These are phyloP conservation scores for Sciurus carolinensis DNA, from an alignment of 2,797 vertebrate genomes.

Conservation along the genomic window DNA sequence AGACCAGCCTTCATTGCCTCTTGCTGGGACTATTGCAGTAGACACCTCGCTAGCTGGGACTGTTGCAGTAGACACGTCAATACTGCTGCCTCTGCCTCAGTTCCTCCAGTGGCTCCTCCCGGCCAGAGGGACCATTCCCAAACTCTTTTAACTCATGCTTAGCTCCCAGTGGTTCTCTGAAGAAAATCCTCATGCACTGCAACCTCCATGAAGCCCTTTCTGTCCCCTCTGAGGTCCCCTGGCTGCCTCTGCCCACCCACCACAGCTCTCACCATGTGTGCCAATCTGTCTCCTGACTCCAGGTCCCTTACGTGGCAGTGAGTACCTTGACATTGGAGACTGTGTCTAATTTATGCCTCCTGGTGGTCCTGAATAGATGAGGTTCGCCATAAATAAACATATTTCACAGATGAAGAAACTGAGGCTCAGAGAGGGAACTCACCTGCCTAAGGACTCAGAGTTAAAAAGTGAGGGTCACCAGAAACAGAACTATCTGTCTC, in stretches of 20 bases:
- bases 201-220: rapidly evolving
- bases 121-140: not conserved
- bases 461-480: too few species aligned
- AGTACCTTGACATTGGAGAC: not conserved
- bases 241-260: not conserved
- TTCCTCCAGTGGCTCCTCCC: too few species aligned
- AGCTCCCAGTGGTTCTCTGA: not conserved
- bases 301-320: rapidly evolving
- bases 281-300: not conserved
- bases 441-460: not conserved
- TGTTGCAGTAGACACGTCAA: too few species aligned
- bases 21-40: not conserved
- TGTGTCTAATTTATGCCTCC: not conserved
- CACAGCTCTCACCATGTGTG: rapidly evolving
- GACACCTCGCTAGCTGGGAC: rapidly evolving
- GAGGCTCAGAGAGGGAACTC: not conserved
- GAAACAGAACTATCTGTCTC: not conserved
- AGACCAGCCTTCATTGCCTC: rapidly evolving
- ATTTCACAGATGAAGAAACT: not conserved
- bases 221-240: rapidly evolving
- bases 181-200: not conserved
- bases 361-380: not conserved
- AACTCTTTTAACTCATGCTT: rapidly evolving
- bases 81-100: not conserved
- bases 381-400: not conserved